A percentile compares a stretch with the other conserved stretches of the same genome.
These are phyloP conservation scores for Myotis lucifugus DNA, from an alignment of 2,113 vertebrate genomes.

Conservation along the genomic window DNA sequence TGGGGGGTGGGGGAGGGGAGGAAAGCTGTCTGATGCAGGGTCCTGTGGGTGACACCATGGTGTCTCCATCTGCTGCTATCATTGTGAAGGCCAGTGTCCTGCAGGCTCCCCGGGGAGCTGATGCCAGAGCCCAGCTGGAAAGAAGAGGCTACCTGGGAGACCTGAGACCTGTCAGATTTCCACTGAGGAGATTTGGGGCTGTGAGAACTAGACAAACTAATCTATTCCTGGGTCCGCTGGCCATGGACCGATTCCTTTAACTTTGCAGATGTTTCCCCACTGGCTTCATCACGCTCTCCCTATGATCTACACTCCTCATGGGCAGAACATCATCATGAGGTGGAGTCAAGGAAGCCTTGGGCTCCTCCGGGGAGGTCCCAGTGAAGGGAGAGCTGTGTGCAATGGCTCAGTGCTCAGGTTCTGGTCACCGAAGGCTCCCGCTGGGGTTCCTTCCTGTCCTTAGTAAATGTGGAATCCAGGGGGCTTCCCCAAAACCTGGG, in stretches of 20 bases:
- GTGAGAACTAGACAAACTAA: not conserved
- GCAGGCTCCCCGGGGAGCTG: not conserved
- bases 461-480: slow-evolving; percentile 48
- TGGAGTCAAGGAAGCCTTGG: not conserved
- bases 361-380: not conserved
- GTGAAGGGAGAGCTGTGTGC: not conserved
- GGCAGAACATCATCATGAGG: not conserved
- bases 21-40: too few relatives aligned
- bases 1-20: rapidly evolving
- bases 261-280: not conserved
- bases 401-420: not conserved
- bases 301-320: not conserved
- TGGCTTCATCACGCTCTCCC: not conserved
- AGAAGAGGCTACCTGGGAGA: rapidly evolving
- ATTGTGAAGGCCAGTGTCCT: not conserved
- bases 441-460: not conserved
- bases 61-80: not conserved
- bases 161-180: not conserved
- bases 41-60: not conserved
- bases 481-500: not conserved
- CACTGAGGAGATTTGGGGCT: not conserved
- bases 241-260: not conserved
- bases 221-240: not conserved
- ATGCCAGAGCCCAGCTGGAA: not conserved
- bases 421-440: not conserved